These are phyloP conservation scores for Apocrypta bakeri DNA, from an alignment of 1,140 invertebrate genomes.

Conservation along the genomic window DNA sequence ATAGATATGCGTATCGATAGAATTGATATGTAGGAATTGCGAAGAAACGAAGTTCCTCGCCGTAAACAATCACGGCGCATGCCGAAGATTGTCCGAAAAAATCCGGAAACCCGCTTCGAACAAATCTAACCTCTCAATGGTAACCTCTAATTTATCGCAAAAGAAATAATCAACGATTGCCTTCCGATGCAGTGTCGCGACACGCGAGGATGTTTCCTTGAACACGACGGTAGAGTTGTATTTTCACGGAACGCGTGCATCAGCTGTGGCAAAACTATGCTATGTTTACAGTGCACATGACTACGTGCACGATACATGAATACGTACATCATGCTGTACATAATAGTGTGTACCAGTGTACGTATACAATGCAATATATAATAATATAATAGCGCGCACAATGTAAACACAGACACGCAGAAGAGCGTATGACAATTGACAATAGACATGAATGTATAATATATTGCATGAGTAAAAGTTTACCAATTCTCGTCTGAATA, in stretches of 20 bases:
- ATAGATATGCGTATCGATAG: too few relatives aligned
- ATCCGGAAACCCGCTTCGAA: conserved; percentile 21
- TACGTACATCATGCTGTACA: not conserved
- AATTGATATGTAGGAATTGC: too few relatives aligned
- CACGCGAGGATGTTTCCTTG: too few relatives aligned
- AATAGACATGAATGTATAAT: too few relatives aligned
- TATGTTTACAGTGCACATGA: not conserved
- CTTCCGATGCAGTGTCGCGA: too few relatives aligned
- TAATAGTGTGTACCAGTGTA: too few relatives aligned
- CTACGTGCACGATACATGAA: not conserved
- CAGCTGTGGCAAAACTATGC: not conserved
- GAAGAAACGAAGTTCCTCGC: not conserved
- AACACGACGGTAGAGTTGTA: conserved; percentile 4
- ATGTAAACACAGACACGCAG: not conserved
- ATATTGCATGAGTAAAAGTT: not conserved
- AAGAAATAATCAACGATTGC: too few relatives aligned
- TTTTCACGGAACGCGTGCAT: not conserved
- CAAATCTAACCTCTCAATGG: conserved; percentile 41
- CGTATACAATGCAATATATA: too few relatives aligned
- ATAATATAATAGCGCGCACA: not conserved
- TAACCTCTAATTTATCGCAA: too few relatives aligned
- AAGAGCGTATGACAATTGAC: not conserved
- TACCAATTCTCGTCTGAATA: not conserved
- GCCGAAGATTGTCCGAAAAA: not conserved
- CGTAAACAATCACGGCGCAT: not conserved